These are phyloP conservation scores for Eulemur coronatus DNA, from an alignment of 2,797 vertebrate species.

Conservation along the genomic window DNA sequence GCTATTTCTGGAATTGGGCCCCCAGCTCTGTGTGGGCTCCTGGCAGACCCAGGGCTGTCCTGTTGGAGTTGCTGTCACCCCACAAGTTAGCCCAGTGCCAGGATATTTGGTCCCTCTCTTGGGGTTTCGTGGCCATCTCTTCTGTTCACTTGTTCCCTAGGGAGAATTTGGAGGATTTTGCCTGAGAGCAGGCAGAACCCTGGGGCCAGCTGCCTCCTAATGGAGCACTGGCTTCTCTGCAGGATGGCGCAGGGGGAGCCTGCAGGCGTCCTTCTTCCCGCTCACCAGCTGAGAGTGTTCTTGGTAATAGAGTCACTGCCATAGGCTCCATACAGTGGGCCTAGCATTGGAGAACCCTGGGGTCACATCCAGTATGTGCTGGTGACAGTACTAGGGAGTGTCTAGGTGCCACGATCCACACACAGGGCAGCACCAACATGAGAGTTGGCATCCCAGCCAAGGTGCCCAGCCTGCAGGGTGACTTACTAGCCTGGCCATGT, in stretches of 20 bases:
- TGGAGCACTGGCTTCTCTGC: neutral
- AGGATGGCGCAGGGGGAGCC: rapidly evolving
- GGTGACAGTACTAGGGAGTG: too few relatives aligned
- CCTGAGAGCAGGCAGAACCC: neutral
- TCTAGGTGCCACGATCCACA: rapidly evolving
- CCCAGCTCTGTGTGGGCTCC: rapidly evolving
- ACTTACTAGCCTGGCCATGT: neutral
- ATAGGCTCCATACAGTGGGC: rapidly evolving
- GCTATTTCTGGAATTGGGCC: too few relatives aligned
- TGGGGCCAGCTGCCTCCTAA: neutral
- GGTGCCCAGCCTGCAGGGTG: neutral
- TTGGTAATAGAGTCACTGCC: too few relatives aligned
- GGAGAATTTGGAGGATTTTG: neutral
- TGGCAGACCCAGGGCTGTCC: neutral
- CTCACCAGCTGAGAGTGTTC: too few relatives aligned
- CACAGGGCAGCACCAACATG: rapidly evolving
- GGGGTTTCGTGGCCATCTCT: rapidly evolving
- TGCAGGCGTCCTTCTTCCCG: too few relatives aligned
- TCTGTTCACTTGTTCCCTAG: neutral
- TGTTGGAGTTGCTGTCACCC: too few relatives aligned
- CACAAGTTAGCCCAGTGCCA: rapidly evolving
- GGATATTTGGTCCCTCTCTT: rapidly evolving
- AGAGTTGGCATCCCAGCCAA: rapidly evolving
- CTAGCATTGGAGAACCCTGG: neutral
- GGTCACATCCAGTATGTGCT: too few relatives aligned